phyloP scores from a whole-genome alignment of 2,797 vertebrate genomes.

The Bryconaethiops microstoma region DNA sequence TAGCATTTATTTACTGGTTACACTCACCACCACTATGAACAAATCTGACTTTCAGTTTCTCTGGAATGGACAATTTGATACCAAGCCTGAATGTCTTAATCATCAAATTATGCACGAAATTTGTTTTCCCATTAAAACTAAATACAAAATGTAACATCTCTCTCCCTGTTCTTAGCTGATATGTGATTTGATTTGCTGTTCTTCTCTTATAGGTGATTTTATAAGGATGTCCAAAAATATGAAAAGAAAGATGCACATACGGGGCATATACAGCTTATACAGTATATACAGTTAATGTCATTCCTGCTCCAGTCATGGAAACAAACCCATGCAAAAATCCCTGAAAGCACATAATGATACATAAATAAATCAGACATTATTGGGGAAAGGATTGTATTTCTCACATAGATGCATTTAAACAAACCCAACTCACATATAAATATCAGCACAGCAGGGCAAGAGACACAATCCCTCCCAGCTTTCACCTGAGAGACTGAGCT shows the following conservation, averaged over 20 bases:
- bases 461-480: slow-evolving; percentile 22
- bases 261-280: not conserved
- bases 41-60: too few species aligned
- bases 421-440: slow-evolving; percentile 52
- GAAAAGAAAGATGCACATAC: not conserved
- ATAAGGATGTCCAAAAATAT: too few species aligned
- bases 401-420: slow-evolving; percentile 54
- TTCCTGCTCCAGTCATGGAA: slow-evolving; percentile 21
- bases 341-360: slow-evolving; percentile 15
- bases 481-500: slow-evolving; percentile 15
- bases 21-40: too few species aligned
- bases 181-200: too few species aligned
- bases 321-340: not conserved
- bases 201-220: too few species aligned
- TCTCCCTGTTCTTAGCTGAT: too few species aligned
- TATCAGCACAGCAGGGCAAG: slow-evolving; percentile 12
- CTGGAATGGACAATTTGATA: too few species aligned
- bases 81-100: too few species aligned
- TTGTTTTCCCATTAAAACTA: too few species aligned
- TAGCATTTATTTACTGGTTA: too few species aligned
- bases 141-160: too few species aligned
- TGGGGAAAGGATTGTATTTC: slow-evolving; percentile 42
- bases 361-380: slow-evolving; percentile 23
- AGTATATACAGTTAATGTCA: slow-evolving; percentile 8
- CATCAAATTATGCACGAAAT: too few species aligned